Evolutionary conservation across 2,888 invertebrate species (phyloP).

Genomic region (Protula sp.): DNA sequence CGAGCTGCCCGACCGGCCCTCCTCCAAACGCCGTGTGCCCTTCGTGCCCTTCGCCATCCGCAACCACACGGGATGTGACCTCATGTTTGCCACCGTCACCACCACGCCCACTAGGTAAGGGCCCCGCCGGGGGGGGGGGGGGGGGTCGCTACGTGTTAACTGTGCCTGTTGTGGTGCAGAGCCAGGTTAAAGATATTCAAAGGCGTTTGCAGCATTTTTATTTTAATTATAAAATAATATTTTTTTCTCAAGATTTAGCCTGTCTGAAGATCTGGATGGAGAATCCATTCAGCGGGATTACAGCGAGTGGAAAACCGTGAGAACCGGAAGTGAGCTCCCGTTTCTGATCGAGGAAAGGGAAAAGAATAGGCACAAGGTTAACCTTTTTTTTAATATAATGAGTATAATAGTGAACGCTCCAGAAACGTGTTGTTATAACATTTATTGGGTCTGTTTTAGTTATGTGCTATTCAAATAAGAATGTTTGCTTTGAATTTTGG

Average conservation of each 20-base stretch:
- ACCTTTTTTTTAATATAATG: no score
- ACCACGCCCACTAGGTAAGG: constrained; percentile 51
- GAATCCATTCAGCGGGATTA: constrained; percentile 23
- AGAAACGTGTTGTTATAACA: not conserved
- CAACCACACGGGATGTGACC: constrained; percentile 81
- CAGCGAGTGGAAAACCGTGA: constrained; percentile 66
- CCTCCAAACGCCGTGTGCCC: constrained; percentile 63
- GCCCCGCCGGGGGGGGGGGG: constrained; percentile 13
- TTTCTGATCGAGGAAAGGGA: constrained; percentile 79
- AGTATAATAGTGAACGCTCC: no score
- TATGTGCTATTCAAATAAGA: no score
- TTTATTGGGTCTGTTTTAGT: no score
- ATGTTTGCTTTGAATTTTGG: no score
- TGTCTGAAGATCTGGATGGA: not conserved
- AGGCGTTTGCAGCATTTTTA: no score
- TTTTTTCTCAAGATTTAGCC: not conserved
- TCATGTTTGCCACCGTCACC: constrained; percentile 80
- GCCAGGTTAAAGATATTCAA: no score
- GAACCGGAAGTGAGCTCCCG: constrained; percentile 71
- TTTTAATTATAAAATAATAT: no score
- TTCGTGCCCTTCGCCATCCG: constrained; percentile 91
- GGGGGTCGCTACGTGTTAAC: no score
- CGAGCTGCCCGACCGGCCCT: not conserved
- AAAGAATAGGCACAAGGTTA: constrained; percentile 54
- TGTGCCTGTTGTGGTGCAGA: no score